Percentiles rank a stretch among this genome's conserved stretches.
Evolutionary conservation across 2,797 vertebrate species (phyloP).

Genomic region (Clarias fuscus): DNA sequence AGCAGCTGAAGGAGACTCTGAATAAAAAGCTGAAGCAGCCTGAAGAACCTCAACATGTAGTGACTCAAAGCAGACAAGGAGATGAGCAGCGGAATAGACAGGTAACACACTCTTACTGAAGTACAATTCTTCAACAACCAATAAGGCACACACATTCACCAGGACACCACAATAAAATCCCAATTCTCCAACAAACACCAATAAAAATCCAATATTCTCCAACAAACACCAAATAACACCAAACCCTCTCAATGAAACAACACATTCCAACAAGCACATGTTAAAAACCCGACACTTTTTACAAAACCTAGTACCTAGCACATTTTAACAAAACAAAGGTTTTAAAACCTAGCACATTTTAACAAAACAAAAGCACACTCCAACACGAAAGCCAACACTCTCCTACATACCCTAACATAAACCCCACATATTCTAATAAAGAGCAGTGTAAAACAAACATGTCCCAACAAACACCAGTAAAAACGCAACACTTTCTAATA

Average conservation of each 20-base stretch:
- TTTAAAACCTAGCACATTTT: too few relatives aligned
- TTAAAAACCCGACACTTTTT: not conserved
- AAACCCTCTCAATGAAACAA: too few relatives aligned
- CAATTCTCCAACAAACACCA: not conserved
- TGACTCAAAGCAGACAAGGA: conserved; percentile 43
- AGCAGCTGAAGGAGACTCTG: conserved; percentile 85
- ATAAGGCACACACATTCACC: conserved; percentile 20
- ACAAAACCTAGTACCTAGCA: not conserved
- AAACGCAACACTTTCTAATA: not conserved
- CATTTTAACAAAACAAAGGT: not conserved
- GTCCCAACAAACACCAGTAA: not conserved
- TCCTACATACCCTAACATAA: not conserved
- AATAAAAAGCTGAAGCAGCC: conserved; percentile 70
- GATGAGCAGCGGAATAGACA: conserved; percentile 39
- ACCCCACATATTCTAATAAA: not conserved
- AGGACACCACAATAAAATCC: not conserved
- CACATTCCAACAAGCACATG: not conserved
- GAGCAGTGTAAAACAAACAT: not conserved
- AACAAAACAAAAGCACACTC: not conserved
- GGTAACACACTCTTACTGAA: not conserved
- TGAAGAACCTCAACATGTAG: conserved; percentile 47
- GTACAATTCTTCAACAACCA: not conserved
- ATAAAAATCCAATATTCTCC: not conserved
- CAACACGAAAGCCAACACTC: not conserved
- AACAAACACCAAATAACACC: not conserved